Base-by-base conservation (phyloP, 2,797 vertebrate species). In the Delichon dasypus region DNA sequence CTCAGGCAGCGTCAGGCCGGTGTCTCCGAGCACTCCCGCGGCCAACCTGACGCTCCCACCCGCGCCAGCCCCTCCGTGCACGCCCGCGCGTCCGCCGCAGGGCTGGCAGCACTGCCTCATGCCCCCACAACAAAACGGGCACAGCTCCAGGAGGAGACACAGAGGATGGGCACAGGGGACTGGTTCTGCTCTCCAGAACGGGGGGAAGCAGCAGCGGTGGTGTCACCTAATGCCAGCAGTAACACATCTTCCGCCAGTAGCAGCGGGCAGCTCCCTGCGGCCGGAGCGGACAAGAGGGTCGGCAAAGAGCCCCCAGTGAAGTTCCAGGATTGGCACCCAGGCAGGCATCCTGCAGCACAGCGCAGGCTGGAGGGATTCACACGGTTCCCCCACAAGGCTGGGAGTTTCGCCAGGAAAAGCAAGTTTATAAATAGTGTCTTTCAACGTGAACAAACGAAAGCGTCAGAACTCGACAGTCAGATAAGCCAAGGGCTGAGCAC, bases 391-490 rank as follows among this genome's bases (percentile, higher is more conserved):
- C 88, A 94, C 90, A 58, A 60, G 80, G 88, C 92, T 96, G 93
- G 89, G 94, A 96, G 71, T 88, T 85, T 88, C 30, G 92, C 90
- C 95, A 93, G 94, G 81, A 96, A 95, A 94, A 86, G 91, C 83
- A 86, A 87, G 93, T 94, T 94, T 96, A 97, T 97, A 96, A 97
- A 95, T 96, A 97, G 95, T 21, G 89, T 6, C 3, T 91, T 95
- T 95, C 85, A 74, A 94, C 73, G 76, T 1, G 77, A 96, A 72
- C 83, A 58, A 94, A 95, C 1, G 30, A 91, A 89, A 94, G 73
- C 18, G 5, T 74, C 81, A 91, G 88, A 93, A 90, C 84, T 62
- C 7, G 4, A 91, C 90, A 94, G 90, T 25, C 88, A 75, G 87
- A 84, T 51, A 80, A 96, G 62, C n/a, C 66, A 58, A 60, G 62